Percentiles rank a stretch among this genome's conserved stretches.
Conservation (phyloP, 2,888 invertebrate species). For the Drosophila quinaria region DNA sequence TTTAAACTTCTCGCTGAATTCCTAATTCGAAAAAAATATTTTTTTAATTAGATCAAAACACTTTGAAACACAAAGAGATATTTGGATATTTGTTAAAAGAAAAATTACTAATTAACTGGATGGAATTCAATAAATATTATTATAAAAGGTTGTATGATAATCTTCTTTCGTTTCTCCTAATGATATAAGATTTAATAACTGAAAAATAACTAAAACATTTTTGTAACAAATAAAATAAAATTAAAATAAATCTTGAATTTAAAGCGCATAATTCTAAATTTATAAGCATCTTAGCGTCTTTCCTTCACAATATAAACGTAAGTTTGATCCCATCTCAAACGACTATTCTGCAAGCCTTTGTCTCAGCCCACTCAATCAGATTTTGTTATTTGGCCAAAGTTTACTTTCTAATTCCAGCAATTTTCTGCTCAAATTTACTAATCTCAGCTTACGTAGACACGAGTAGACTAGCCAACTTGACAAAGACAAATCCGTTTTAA, state of each 20-base stretch:
- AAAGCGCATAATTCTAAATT: background rate
- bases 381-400: background rate
- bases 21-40: too few relatives aligned
- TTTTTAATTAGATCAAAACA: too few relatives aligned
- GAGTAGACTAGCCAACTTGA: slow-evolving; percentile 16
- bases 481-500: slow-evolving; percentile 29
- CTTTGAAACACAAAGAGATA: too few relatives aligned
- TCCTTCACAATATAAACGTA: background rate
- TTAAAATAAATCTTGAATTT: too few relatives aligned
- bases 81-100: too few relatives aligned
- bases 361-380: background rate
- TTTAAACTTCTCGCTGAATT: too few relatives aligned
- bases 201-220: background rate
- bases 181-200: background rate
- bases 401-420: slow-evolving; percentile 24
- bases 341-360: background rate
- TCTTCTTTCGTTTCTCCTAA: too few relatives aligned
- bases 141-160: too few relatives aligned
- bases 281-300: background rate
- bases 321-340: too few relatives aligned
- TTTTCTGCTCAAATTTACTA: slow-evolving; percentile 23
- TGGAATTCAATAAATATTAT: too few relatives aligned
- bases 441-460: slow-evolving; percentile 22
- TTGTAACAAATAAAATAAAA: background rate
- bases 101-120: too few relatives aligned